A percentile compares a stretch with the other conserved stretches of the same genome.
These are phyloP conservation scores for Coleophora deauratella DNA, from an alignment of 2,888 invertebrate species.

Conservation along the genomic window DNA sequence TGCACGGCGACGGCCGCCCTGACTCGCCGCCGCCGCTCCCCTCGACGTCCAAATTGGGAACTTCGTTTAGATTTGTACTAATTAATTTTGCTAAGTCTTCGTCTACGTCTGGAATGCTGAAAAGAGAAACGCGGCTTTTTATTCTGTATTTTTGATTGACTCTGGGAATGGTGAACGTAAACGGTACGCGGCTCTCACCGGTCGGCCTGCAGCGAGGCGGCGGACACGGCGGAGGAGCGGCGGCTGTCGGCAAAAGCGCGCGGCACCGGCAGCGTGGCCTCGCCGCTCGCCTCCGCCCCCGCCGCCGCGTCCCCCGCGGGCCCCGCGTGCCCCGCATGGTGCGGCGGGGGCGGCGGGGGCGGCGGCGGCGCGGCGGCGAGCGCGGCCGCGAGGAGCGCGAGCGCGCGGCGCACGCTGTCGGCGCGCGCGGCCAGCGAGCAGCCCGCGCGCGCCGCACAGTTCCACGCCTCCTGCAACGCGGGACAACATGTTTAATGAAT, in stretches of 20 bases:
- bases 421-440: conserved; percentile 59
- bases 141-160: not conserved
- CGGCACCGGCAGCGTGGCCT: conserved; percentile 62
- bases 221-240: conserved; percentile 70
- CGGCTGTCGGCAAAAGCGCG: conserved; percentile 86
- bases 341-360: not conserved
- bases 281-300: conserved; percentile 3
- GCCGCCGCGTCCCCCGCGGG: conserved; percentile 14
- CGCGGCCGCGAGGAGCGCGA: conserved; percentile 49
- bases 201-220: conserved; percentile 57
- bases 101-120: conserved; percentile 72
- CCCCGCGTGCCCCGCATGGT: conserved; percentile 7
- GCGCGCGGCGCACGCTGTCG: conserved; percentile 58
- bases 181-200: conserved; percentile 31
- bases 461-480: conserved; percentile 54
- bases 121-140: conserved; percentile 9
- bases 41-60: conserved; percentile 44
- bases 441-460: conserved; percentile 59
- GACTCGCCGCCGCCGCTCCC: conserved; percentile 47
- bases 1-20: conserved; percentile 54
- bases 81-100: conserved; percentile 69
- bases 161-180: too few relatives aligned
- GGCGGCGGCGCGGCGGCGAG: conserved; percentile 24
- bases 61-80: conserved; percentile 44
- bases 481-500: not conserved